Conservation (phyloP, 1,140 invertebrate genomes). For the Bombus cullumanus region DNA sequence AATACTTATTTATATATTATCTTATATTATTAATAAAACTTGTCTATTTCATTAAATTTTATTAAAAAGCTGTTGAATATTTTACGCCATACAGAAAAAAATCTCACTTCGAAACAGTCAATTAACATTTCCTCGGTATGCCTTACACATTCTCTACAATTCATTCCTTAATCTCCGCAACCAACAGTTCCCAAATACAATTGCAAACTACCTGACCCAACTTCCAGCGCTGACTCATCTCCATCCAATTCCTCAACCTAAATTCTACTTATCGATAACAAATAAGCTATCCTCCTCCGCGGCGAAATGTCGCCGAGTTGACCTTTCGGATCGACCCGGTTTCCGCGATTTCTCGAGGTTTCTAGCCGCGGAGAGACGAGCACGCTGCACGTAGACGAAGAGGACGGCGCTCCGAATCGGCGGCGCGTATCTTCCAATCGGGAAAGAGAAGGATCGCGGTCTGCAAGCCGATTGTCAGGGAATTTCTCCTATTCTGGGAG, state of each 20-base stretch:
- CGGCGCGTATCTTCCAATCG: not conserved
- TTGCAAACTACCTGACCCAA: too few species aligned
- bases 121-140: too few species aligned
- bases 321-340: slow-evolving; percentile 63
- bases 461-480: slow-evolving; percentile 40
- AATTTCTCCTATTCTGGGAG: slow-evolving; percentile 52
- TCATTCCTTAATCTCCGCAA: not conserved
- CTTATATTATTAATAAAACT: too few species aligned
- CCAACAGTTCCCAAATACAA: too few species aligned
- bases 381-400: slow-evolving; percentile 14
- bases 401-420: slow-evolving; percentile 21
- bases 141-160: not conserved
- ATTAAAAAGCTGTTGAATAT: too few species aligned
- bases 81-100: too few species aligned
- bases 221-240: not conserved
- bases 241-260: not conserved
- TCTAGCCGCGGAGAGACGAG: slow-evolving; percentile 22
- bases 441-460: slow-evolving; percentile 25
- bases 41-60: rapidly evolving
- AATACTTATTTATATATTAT: too few species aligned
- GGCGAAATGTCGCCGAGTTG: slow-evolving; percentile 57
- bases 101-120: too few species aligned
- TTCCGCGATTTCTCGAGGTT: slow-evolving; percentile 66
- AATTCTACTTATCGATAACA: slow-evolving; percentile 35
- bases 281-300: slow-evolving; percentile 18